phyloP scores from a whole-genome alignment of 2,888 invertebrate species.

The Osedax fenrisi region DNA sequence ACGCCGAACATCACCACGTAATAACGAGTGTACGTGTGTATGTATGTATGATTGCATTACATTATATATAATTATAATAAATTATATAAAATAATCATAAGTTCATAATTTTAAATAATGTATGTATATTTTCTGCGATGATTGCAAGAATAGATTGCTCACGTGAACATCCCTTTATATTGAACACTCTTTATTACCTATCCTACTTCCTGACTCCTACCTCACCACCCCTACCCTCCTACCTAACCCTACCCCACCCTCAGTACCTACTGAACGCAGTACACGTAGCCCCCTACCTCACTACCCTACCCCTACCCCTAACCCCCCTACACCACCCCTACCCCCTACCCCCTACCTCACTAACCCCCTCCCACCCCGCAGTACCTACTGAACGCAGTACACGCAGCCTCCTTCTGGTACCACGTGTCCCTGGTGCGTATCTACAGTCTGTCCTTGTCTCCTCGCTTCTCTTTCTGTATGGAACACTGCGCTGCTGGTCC shows the following conservation, averaged over 20 bases:
- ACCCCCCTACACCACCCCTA: constrained; percentile 28
- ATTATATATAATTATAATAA: too few relatives aligned
- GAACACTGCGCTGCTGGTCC: constrained; percentile 32
- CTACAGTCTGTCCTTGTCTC: constrained; percentile 29
- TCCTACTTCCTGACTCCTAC: constrained; percentile 29
- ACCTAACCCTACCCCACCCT: too few relatives aligned
- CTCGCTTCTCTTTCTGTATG: constrained; percentile 28
- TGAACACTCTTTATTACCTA: constrained; percentile 22
- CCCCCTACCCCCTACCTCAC: constrained; percentile 23
- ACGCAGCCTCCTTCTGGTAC: constrained; percentile 31
- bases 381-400: constrained; percentile 28
- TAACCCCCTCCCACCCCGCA: constrained; percentile 13
- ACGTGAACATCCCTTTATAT: constrained; percentile 28
- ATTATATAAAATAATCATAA: too few relatives aligned
- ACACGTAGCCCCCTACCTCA: constrained; percentile 28
- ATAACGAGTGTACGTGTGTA: too few relatives aligned
- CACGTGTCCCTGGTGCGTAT: constrained; percentile 28
- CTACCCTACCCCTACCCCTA: constrained; percentile 23
- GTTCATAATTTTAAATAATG: too few relatives aligned
- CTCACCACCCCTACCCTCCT: constrained; percentile 23
- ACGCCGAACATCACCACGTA: too few relatives aligned
- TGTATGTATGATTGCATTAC: too few relatives aligned
- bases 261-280: constrained; percentile 30
- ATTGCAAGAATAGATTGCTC: too few relatives aligned
- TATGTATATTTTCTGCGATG: too few relatives aligned